phyloP scores from a whole-genome alignment of 2,888 invertebrate genomes.

The Phyllotreta striolata region DNA sequence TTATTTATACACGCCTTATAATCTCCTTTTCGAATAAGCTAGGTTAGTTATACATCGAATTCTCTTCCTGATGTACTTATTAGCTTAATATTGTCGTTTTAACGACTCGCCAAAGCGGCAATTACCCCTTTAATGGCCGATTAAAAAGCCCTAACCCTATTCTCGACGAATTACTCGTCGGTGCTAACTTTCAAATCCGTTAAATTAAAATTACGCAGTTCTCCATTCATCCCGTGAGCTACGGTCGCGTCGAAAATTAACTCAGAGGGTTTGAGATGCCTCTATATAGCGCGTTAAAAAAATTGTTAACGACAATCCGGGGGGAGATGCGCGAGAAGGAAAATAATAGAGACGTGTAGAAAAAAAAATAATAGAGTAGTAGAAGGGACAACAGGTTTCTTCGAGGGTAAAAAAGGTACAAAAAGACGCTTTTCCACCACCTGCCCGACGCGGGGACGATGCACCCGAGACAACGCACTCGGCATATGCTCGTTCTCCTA shows the following conservation, averaged over 20 bases:
- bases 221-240: constrained; percentile 14
- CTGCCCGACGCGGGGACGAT: constrained; percentile 33
- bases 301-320: constrained; percentile 35
- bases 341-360: constrained; percentile 31
- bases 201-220: constrained; percentile 22
- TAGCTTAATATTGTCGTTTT: too few species aligned
- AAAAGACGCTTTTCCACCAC: constrained; percentile 32
- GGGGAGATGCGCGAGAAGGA: constrained; percentile 26
- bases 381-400: constrained; percentile 36
- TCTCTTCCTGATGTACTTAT: too few species aligned
- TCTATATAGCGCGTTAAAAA: constrained; percentile 34
- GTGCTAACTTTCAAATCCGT: constrained; percentile 27
- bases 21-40: background rate
- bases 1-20: background rate
- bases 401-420: constrained; percentile 34
- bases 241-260: constrained; percentile 14
- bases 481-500: constrained; percentile 29
- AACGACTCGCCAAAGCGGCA: too few species aligned
- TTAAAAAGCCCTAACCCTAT: constrained; percentile 15
- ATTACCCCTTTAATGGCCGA: background rate
- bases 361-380: constrained; percentile 33
- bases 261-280: constrained; percentile 24
- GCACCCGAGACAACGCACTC: constrained; percentile 24
- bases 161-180: constrained; percentile 8
- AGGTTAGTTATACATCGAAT: background rate